Conservation (phyloP, 1,140 invertebrate species). For the Acromyrmex heyeri region DNA sequence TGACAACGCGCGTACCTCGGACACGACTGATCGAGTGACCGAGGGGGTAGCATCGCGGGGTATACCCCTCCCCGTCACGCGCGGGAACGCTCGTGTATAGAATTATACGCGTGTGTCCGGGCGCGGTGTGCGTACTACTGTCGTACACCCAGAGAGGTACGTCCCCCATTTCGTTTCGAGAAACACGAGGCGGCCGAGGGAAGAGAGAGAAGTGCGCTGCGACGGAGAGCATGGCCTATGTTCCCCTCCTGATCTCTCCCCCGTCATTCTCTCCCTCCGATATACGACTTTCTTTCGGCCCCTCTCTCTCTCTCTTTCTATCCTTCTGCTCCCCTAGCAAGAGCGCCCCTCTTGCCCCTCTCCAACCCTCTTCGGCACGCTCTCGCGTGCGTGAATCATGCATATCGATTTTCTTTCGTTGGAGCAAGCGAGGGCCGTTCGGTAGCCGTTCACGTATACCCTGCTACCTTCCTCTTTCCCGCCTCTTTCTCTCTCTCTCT, state of each 20-base stretch:
- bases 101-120: slow-evolving; percentile 80
- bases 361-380: slow-evolving; percentile 65
- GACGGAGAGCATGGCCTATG: slow-evolving; percentile 22
- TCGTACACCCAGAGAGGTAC: slow-evolving; percentile 69
- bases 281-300: slow-evolving; percentile 32
- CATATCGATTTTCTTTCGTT: slow-evolving; percentile 86
- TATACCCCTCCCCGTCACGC: slow-evolving; percentile 83
- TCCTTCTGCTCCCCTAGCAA: slow-evolving; percentile 51
- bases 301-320: slow-evolving; percentile 33
- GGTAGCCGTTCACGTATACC: slow-evolving; percentile 56
- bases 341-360: slow-evolving; percentile 55
- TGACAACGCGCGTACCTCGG: slow-evolving; percentile 79
- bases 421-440: slow-evolving; percentile 67
- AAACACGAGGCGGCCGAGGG: slow-evolving; percentile 64
- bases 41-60: slow-evolving; percentile 85
- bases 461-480: slow-evolving; percentile 40
- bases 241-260: slow-evolving; percentile 39
- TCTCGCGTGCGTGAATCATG: slow-evolving; percentile 85
- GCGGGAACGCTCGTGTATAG: slow-evolving; percentile 78
- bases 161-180: slow-evolving; percentile 66
- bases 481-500: slow-evolving; percentile 3
- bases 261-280: slow-evolving; percentile 40
- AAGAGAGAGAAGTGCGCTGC: slow-evolving; percentile 71
- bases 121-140: slow-evolving; percentile 78
- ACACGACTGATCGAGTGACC: slow-evolving; percentile 87